These are phyloP conservation scores for Enteromius radiatus DNA, from an alignment of 2,797 vertebrate genomes.

Conservation along the genomic window DNA sequence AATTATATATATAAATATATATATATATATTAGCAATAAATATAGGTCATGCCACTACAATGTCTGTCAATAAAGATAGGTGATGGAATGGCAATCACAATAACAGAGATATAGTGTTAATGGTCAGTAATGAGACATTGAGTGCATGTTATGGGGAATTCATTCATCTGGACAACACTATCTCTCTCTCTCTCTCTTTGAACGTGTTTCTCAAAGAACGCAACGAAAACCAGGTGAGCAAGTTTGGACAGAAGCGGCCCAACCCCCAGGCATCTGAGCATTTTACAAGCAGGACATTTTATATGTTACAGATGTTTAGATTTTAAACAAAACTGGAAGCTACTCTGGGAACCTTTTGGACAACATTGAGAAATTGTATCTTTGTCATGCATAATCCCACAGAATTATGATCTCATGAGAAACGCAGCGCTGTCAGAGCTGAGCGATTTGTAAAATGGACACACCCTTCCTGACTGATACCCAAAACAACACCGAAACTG, in stretches of 20 bases:
- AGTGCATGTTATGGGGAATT: background rate
- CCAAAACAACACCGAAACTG: conserved; percentile 38
- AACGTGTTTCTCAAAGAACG: conserved; percentile 4
- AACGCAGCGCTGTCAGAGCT: background rate
- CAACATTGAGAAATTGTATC: background rate
- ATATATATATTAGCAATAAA: too few relatives aligned
- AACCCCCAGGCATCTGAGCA: conserved; percentile 14
- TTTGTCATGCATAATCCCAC: background rate
- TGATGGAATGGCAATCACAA: background rate
- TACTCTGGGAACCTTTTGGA: background rate
- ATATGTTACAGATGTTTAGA: background rate
- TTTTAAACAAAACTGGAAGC: background rate
- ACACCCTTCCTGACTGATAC: conserved; percentile 39
- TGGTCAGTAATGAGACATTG: background rate
- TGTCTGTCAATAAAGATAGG: background rate
- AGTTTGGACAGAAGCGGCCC: conserved; percentile 47
- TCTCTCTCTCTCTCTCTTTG: background rate
- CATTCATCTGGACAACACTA: background rate
- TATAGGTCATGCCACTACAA: background rate
- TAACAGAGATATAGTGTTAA: background rate
- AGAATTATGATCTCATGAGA: background rate
- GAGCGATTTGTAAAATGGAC: conserved; percentile 7
- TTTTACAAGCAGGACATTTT: background rate
- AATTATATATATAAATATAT: too few relatives aligned
- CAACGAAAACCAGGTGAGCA: conserved; percentile 38